Conservation (phyloP, 2,888 invertebrate species). For the Dicycla oo region DNA sequence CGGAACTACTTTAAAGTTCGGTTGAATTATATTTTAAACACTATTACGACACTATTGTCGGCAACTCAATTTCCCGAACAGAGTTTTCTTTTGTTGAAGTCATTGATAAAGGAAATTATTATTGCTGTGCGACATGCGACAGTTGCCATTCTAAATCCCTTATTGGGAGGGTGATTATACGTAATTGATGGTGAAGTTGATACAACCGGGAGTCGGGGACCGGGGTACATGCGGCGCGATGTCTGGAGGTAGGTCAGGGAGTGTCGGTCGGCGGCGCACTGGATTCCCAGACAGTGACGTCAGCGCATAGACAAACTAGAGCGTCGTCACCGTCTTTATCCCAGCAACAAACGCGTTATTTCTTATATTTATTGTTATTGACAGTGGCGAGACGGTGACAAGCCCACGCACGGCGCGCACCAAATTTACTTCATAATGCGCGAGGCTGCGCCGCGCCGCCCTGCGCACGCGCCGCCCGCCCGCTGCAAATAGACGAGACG, state of each 20-base stretch:
- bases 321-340: conserved; percentile 86
- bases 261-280: conserved; percentile 78
- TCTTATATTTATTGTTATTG: conserved; percentile 88
- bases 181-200: conserved; percentile 33
- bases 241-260: conserved; percentile 89
- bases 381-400: conserved; percentile 89
- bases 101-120: background rate
- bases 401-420: conserved; percentile 83
- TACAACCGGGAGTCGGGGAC: conserved; percentile 63
- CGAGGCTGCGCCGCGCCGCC: conserved; percentile 74
- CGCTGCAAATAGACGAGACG: conserved; percentile 78
- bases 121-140: background rate
- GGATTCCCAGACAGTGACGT: conserved; percentile 90
- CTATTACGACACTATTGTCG: background rate
- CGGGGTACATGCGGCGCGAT: conserved; percentile 68
- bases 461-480: conserved; percentile 72
- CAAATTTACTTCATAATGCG: conserved; percentile 78
- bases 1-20: conserved; percentile 1
- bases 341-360: conserved; percentile 86
- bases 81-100: background rate
- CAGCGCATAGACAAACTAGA: conserved; percentile 88
- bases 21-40: background rate
- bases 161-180: conserved; percentile 32
- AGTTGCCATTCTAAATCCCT: background rate
- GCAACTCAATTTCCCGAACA: background rate